Percentiles rank a stretch among this genome's conserved stretches.
Conservation (phyloP, 2,888 invertebrate genomes). For the Nomada hirtipes region DNA sequence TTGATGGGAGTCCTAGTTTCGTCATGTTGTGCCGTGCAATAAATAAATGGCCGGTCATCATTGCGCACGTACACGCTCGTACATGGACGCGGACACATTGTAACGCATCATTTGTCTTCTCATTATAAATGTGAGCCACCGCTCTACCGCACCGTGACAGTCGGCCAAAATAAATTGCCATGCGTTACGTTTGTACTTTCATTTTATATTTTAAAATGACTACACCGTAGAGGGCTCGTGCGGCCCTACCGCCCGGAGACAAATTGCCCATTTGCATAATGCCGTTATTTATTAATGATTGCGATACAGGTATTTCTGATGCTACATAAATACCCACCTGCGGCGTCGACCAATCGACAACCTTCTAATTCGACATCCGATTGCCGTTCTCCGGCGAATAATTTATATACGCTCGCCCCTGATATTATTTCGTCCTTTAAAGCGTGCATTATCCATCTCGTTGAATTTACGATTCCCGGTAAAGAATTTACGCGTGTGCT, state of each 20-base stretch:
- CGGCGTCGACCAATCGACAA: constrained; percentile 68
- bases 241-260: constrained; percentile 72
- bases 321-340: constrained; percentile 71
- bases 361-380: constrained; percentile 71
- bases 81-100: constrained; percentile 65
- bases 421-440: constrained; percentile 32
- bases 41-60: constrained; percentile 74
- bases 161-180: constrained; percentile 77
- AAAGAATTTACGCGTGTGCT: not conserved
- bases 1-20: constrained; percentile 66
- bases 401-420: constrained; percentile 45
- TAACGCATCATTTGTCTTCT: constrained; percentile 77
- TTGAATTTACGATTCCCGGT: constrained; percentile 8
- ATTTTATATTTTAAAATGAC: constrained; percentile 80
- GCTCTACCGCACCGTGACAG: constrained; percentile 70
- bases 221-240: constrained; percentile 55
- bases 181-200: constrained; percentile 80
- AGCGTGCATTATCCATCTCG: constrained; percentile 20
- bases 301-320: constrained; percentile 65
- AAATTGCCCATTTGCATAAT: constrained; percentile 82
- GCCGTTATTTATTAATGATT: constrained; percentile 81
- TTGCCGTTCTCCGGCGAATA: constrained; percentile 36
- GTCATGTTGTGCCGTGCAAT: constrained; percentile 62
- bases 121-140: constrained; percentile 79
- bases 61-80: constrained; percentile 69